These are phyloP conservation scores for Bimastos eiseni DNA, from an alignment of 2,888 invertebrate species.

Conservation along the genomic window DNA sequence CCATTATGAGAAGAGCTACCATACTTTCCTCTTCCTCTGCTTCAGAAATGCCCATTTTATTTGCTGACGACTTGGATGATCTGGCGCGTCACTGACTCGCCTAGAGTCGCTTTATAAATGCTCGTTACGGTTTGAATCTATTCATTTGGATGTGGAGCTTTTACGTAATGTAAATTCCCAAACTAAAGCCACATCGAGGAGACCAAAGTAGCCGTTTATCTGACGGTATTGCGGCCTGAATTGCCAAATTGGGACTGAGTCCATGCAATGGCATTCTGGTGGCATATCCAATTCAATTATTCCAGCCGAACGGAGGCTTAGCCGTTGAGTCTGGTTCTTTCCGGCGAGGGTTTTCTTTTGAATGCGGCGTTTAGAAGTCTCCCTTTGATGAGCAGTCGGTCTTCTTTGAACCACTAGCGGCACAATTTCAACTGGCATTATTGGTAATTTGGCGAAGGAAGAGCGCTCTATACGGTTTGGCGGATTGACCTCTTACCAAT, in stretches of 20 bases:
- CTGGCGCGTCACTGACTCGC: too few relatives aligned
- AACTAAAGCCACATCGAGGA: too few relatives aligned
- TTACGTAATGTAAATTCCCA: too few relatives aligned
- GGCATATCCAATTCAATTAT: constrained; percentile 3
- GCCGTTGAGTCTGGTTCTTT: not conserved
- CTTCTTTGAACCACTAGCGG: not conserved
- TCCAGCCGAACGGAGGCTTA: not conserved
- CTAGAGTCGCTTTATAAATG: too few relatives aligned
- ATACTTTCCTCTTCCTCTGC: too few relatives aligned
- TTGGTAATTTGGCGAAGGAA: not conserved
- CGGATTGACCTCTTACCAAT: not conserved
- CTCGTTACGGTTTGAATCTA: too few relatives aligned
- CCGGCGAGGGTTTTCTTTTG: not conserved
- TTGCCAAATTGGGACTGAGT: not conserved
- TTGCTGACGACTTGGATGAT: too few relatives aligned
- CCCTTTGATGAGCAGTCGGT: not conserved
- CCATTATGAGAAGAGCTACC: too few relatives aligned
- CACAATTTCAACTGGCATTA: not conserved
- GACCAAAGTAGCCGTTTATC: too few relatives aligned
- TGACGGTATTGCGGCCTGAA: not conserved
- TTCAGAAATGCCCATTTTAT: too few relatives aligned
- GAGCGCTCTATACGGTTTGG: too few relatives aligned
- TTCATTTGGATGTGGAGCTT: too few relatives aligned
- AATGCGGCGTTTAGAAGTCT: not conserved
- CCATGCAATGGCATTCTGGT: not conserved